These are phyloP conservation scores for Takifugu rubripes DNA, from an alignment of 2,797 vertebrate genomes.

Conservation along the genomic window DNA sequence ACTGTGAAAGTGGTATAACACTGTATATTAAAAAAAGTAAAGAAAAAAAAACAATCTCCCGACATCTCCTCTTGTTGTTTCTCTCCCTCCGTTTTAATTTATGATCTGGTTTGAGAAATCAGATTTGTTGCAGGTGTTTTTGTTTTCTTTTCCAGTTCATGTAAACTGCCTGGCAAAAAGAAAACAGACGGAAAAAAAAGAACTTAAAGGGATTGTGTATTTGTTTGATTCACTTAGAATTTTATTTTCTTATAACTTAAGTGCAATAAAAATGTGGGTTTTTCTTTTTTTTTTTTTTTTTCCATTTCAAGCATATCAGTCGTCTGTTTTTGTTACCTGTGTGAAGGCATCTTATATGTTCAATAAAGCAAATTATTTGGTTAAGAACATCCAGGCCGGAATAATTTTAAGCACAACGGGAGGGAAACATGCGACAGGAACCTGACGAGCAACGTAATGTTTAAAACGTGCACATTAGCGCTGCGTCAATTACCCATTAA, in stretches of 20 bases:
- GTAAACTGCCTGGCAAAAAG: conserved; percentile 98
- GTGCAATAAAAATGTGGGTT: conserved; percentile 99
- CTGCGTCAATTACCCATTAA: conserved; percentile 15
- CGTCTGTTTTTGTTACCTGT: conserved; percentile 80
- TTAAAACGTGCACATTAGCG: too few relatives aligned
- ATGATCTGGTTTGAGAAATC: conserved; percentile 99
- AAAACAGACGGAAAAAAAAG: conserved; percentile 87
- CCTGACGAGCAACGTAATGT: too few relatives aligned
- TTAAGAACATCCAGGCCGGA: conserved; percentile 61
- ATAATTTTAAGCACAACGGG: conserved; percentile 14
- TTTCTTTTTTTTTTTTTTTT: conserved; percentile 65
- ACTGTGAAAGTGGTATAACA: conserved; percentile 99
- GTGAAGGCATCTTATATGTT: conserved; percentile 78
- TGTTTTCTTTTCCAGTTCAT: conserved; percentile 87
- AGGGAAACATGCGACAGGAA: too few relatives aligned
- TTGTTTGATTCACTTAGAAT: conserved; percentile 99
- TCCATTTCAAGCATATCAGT: conserved; percentile 80
- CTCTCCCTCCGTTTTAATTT: conserved; percentile 88
- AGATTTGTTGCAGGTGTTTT: conserved; percentile 93
- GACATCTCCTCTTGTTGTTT: conserved; percentile 83
- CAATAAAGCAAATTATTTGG: conserved; percentile 81
- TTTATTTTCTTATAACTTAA: conserved; percentile 99
- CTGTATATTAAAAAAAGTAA: conserved; percentile 91
- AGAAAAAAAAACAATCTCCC: conserved; percentile 80
- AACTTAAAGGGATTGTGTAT: conserved; percentile 99